Evolutionary conservation across 2,797 vertebrate species (phyloP).

Genomic region (Botia almorhae): DNA sequence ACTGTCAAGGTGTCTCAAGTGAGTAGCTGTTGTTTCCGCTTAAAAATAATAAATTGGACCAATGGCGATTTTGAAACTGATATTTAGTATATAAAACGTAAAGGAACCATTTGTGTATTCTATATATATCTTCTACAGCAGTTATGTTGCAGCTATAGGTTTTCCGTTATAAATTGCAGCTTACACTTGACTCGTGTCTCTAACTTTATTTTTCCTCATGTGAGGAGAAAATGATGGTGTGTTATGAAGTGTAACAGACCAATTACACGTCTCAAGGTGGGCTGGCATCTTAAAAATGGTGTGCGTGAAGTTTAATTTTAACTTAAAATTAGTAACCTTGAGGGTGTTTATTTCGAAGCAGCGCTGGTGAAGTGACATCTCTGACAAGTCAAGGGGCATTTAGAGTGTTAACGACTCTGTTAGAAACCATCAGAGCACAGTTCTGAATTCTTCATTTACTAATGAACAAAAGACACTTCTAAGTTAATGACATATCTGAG

Average conservation of each 20-base stretch:
- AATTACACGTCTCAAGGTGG: constrained; percentile 37
- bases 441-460: constrained; percentile 22
- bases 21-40: neutral
- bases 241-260: constrained; percentile 41
- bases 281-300: constrained; percentile 11
- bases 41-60: neutral
- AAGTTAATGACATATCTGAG: constrained; percentile 4
- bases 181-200: neutral
- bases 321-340: constrained; percentile 36
- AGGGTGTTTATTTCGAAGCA: constrained; percentile 42
- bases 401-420: constrained; percentile 33
- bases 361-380: neutral
- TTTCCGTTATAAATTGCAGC: no score
- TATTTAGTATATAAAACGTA: neutral
- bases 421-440: constrained; percentile 19
- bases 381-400: constrained; percentile 20
- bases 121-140: neutral
- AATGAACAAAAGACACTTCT: constrained; percentile 9
- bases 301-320: constrained; percentile 39
- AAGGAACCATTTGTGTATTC: neutral
- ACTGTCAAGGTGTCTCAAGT: neutral
- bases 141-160: no score
- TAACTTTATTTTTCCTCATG: constrained; percentile 17
- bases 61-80: neutral
- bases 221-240: constrained; percentile 38